Percentiles rank a stretch among this genome's conserved stretches.
Evolutionary conservation across 2,888 invertebrate genomes (phyloP).

Genomic region (Habrosyne pyritoides): DNA sequence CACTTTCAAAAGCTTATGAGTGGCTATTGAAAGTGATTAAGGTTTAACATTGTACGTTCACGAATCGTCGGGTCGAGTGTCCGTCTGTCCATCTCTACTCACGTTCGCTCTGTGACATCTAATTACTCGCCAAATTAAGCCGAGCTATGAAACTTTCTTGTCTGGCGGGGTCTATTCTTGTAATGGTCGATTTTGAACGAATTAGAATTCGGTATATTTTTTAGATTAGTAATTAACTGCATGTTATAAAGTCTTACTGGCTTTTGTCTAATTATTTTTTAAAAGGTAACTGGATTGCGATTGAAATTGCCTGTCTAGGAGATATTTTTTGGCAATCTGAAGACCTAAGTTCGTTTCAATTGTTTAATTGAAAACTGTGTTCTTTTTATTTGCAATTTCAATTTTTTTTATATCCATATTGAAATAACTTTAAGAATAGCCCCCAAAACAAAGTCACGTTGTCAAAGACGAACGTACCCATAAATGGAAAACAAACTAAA

Average conservation of each 20-base stretch:
- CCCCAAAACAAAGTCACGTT: slow-evolving; percentile 16
- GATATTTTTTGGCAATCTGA: no score
- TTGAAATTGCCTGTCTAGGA: no score
- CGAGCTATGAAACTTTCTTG: slow-evolving; percentile 51
- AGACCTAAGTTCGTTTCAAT: no score
- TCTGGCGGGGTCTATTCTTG: slow-evolving; percentile 15
- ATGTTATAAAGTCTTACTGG: no score
- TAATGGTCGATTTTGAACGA: slow-evolving; percentile 3
- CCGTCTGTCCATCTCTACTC: slow-evolving; percentile 41
- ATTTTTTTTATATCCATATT: no score
- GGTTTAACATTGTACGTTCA: slow-evolving; percentile 35
- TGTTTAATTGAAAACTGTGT: no score
- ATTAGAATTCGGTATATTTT: not conserved
- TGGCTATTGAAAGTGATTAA: slow-evolving; percentile 35
- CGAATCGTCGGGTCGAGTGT: slow-evolving; percentile 43
- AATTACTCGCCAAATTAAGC: slow-evolving; percentile 66
- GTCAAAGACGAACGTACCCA: slow-evolving; percentile 25
- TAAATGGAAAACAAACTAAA: slow-evolving; percentile 49
- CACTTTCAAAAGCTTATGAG: slow-evolving; percentile 38
- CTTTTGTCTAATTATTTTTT: no score
- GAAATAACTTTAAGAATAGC: slow-evolving; percentile 18
- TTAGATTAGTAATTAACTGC: no score
- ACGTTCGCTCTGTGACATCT: slow-evolving; percentile 58
- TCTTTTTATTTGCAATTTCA: no score
- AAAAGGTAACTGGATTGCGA: no score